These are phyloP conservation scores for Pterostichus niger DNA, from an alignment of 2,888 invertebrate genomes.

Conservation along the genomic window DNA sequence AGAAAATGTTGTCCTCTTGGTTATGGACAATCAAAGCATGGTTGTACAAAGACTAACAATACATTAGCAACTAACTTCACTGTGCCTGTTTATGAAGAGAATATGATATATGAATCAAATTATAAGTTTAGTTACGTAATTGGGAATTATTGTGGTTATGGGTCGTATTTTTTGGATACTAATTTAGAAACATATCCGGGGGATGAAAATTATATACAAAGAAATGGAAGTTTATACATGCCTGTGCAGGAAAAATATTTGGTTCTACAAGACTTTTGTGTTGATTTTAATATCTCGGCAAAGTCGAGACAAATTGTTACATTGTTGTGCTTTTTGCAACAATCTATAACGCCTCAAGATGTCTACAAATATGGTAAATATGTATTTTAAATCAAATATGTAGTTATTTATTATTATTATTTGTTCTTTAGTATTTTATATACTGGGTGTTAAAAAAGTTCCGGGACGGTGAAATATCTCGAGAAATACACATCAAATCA, in stretches of 20 bases:
- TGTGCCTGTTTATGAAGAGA: not conserved
- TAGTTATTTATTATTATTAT: too few relatives aligned
- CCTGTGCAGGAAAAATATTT: not conserved
- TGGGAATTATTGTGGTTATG: not conserved
- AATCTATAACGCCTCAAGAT: too few relatives aligned
- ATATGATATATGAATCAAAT: not conserved
- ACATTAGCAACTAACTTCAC: not conserved
- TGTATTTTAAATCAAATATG: not conserved
- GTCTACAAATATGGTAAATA: slow-evolving; percentile 29
- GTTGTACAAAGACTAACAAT: slow-evolving; percentile 10
- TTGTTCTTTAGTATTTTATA: too few relatives aligned
- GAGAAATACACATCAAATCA: too few relatives aligned
- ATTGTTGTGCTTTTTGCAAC: slow-evolving; percentile 2
- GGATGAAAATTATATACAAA: slow-evolving; percentile 43
- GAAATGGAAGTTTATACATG: slow-evolving; percentile 24
- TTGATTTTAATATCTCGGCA: not conserved
- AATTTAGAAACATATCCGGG: not conserved
- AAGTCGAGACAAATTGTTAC: not conserved
- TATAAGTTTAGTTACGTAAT: slow-evolving; percentile 11
- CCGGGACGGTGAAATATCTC: too few relatives aligned
- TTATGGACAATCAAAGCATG: not conserved
- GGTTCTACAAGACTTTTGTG: slow-evolving; percentile 26
- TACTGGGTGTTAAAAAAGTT: too few relatives aligned
- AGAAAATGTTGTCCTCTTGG: slow-evolving; percentile 31
- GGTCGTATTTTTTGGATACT: not conserved